Evolutionary conservation across 2,797 vertebrate genomes (phyloP), one percentile per base, ranked within the genome.

Genomic region (Mormyrops attenuatus): DNA sequence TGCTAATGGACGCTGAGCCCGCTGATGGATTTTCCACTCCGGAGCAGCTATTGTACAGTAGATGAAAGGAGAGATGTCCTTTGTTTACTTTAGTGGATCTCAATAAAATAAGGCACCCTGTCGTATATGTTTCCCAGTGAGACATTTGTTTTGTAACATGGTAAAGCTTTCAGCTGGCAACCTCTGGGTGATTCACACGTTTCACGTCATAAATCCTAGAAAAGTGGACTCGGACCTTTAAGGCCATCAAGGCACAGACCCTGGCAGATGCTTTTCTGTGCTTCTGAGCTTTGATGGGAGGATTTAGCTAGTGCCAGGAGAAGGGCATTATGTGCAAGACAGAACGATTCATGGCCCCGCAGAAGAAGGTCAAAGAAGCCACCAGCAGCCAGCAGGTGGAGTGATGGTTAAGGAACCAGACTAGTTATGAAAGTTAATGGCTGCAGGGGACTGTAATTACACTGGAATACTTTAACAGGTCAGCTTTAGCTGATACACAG

Each of bases 11-110:
- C 30, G 30, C 57, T 57, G 20, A 63, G 55, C 34, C 15, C 2
- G 87, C 57, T 88, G 60, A 88, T 88, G 87, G 87, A 88, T 88
- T 88, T 88, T 66, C 85, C 85, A 87, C 85, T 88, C 30, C 5
- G 20, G 55, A 88, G 87, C 41, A 47, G 60, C 87, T 88, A 88
- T 88, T 88, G 87, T 63, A 69, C 87, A 88, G 87, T 22, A 88
- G 34, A 88, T 44, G 60, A 88, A 88, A 63, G 60, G 60, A 60
- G 53, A 52, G 20, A 49, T 44, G 60, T 49, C 38, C 38, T 44
- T 38, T 66, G 60, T 88, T 47, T 66, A 66, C 38, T 88, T 47
- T 87, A 38, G 85, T 38, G 9, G 85, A 55, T 57, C 85, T 55
- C 55, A 22, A 49, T 63, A 26, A 66, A 85, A 53, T 38, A 66